These are phyloP conservation scores for Poecilia gillii DNA, from an alignment of 2,797 vertebrate genomes.

Conservation along the genomic window DNA sequence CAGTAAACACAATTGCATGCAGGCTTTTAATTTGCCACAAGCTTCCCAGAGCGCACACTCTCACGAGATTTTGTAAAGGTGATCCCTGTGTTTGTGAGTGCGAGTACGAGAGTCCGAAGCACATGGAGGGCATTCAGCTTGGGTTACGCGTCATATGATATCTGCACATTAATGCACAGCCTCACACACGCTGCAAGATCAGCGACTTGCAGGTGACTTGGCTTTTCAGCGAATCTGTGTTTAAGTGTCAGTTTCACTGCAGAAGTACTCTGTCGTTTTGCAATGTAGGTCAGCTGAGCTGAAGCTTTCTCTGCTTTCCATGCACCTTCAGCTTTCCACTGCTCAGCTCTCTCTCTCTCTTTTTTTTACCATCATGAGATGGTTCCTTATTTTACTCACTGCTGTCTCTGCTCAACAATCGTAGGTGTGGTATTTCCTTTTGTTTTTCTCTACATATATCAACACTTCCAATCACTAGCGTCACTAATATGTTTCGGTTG, in stretches of 20 bases:
- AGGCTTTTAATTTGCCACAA: neutral
- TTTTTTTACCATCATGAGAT: neutral
- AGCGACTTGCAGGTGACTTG: conserved; percentile 78
- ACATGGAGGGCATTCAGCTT: conserved; percentile 75
- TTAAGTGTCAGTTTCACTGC: conserved; percentile 71
- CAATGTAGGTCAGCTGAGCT: conserved; percentile 69
- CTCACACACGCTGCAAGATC: conserved; percentile 65
- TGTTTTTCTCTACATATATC: neutral
- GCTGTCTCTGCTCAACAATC: conserved; percentile 7
- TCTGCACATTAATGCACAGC: conserved; percentile 35
- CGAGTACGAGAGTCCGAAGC: conserved; percentile 49
- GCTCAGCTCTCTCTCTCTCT: conserved; percentile 8
- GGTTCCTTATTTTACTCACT: conserved; percentile 13
- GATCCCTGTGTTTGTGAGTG: conserved; percentile 44
- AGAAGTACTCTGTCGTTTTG: conserved; percentile 66
- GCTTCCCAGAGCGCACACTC: neutral
- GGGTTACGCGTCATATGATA: conserved; percentile 79
- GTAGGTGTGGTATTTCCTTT: neutral
- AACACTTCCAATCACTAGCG: neutral
- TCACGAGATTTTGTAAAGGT: conserved; percentile 22
- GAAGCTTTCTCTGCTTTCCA: conserved; percentile 32
- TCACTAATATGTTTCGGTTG: neutral
- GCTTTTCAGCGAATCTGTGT: conserved; percentile 71
- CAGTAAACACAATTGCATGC: conserved; percentile 6
- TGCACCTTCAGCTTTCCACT: conserved; percentile 26